Conservation (phyloP, 2,797 vertebrate genomes). For the Eulemur coronatus region DNA sequence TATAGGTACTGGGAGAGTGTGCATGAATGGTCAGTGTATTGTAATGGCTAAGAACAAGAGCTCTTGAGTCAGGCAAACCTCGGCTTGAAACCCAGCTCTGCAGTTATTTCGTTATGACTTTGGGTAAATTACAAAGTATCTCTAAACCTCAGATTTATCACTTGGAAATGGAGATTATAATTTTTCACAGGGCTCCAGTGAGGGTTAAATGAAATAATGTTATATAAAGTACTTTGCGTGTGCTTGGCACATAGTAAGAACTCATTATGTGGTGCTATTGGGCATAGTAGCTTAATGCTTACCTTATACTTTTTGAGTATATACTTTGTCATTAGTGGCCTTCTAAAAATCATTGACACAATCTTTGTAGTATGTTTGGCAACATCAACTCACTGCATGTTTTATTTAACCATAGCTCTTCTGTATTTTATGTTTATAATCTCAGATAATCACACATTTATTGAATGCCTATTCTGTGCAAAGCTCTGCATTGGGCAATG, state of each 20-base stretch:
- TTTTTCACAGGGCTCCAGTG: background rate
- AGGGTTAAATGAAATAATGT: constrained; percentile 22
- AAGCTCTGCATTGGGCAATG: background rate
- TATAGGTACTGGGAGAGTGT: background rate
- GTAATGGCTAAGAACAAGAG: background rate
- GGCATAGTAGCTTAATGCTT: background rate
- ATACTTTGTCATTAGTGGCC: background rate
- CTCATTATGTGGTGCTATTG: background rate
- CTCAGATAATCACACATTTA: constrained; percentile 6
- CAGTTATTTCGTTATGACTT: constrained; percentile 34
- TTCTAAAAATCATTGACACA: background rate
- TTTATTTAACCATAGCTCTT: constrained; percentile 45
- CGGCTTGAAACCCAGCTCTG: background rate
- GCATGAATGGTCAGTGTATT: background rate
- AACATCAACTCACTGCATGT: background rate
- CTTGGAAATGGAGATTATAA: background rate
- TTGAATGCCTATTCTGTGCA: constrained; percentile 6
- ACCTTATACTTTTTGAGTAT: background rate
- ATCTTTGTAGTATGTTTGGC: constrained; percentile 13
- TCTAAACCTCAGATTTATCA: constrained; percentile 1
- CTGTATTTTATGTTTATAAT: constrained; percentile 32
- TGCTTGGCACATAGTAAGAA: constrained; percentile 37
- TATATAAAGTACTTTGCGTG: background rate
- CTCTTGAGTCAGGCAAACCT: background rate
- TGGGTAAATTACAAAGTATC: background rate